Evolutionary conservation across 2,888 invertebrate genomes (phyloP).

Genomic region (Brachyptera putata): DNA sequence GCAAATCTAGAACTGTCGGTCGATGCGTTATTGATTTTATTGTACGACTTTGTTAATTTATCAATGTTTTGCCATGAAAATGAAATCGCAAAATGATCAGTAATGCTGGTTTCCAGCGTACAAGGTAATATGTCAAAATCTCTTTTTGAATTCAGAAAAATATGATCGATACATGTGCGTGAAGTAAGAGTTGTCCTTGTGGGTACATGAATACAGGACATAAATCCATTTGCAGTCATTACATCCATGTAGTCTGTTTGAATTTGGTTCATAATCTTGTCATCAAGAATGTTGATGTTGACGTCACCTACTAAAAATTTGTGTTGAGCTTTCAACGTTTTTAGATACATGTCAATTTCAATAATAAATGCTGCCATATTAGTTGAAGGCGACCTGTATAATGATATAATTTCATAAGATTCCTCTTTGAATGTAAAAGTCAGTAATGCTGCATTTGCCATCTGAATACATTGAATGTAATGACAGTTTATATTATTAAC

Average conservation of each 20-base stretch:
- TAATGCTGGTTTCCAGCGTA: not conserved
- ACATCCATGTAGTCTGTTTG: not conserved
- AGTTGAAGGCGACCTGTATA: not conserved
- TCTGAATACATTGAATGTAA: no score
- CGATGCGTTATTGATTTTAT: no score
- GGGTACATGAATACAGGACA: not conserved
- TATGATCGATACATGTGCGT: slow-evolving; percentile 3
- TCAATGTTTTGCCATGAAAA: not conserved
- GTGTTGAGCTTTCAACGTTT: no score
- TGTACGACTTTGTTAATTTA: no score
- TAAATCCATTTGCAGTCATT: not conserved
- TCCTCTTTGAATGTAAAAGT: no score
- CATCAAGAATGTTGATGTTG: no score
- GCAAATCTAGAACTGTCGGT: no score
- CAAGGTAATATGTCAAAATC: not conserved
- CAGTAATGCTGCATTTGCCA: no score
- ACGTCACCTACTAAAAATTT: no score
- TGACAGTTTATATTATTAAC: no score
- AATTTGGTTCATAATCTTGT: not conserved
- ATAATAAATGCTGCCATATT: not conserved
- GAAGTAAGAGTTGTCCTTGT: not conserved
- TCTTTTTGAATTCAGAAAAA: not conserved
- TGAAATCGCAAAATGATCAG: not conserved
- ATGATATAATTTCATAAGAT: no score
- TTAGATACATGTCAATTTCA: no score